Evolutionary conservation across 1,140 invertebrate genomes (phyloP).

Genomic region (Drosophila triauraria): DNA sequence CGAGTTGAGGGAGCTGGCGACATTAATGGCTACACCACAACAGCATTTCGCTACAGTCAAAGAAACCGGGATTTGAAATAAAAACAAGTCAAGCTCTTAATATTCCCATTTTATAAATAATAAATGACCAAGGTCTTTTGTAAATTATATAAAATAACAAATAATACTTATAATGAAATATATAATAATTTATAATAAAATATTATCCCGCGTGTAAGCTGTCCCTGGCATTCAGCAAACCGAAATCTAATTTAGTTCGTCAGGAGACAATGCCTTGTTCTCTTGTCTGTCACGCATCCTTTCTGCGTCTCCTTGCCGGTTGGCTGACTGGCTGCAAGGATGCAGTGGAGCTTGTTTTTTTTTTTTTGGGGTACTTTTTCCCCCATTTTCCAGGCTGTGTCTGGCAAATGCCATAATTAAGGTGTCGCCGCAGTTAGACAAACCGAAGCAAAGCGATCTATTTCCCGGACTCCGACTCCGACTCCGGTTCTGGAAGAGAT

Average conservation of each 20-base stretch:
- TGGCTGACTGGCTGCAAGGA: conserved; percentile 12
- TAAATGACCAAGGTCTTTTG: too few relatives aligned
- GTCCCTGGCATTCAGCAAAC: conserved; percentile 55
- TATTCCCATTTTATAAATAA: too few relatives aligned
- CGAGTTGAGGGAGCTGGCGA: conserved; percentile 20
- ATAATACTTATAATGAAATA: too few relatives aligned
- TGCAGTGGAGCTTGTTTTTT: conserved; percentile 15
- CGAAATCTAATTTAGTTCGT: conserved; percentile 80
- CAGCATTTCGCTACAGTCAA: background rate
- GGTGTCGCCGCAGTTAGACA: conserved; percentile 52
- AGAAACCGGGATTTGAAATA: background rate
- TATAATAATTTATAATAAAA: too few relatives aligned
- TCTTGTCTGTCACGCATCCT: conserved; percentile 53
- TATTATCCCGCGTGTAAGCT: too few relatives aligned
- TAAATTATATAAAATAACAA: too few relatives aligned
- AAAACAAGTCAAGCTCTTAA: too few relatives aligned
- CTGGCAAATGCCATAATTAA: conserved; percentile 71
- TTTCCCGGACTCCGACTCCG: conserved; percentile 2
- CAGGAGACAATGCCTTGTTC: conserved; percentile 46
- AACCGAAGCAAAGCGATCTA: conserved; percentile 33
- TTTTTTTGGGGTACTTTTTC: background rate
- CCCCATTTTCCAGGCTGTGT: background rate
- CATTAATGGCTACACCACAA: conserved; percentile 43
- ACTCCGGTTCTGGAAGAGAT: conserved; percentile 1
- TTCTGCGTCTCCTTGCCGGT: conserved; percentile 8